Evolutionary conservation across 2,888 invertebrate species (phyloP), one percentile per base, ranked within the genome.

Genomic region (Synergus itoensis): DNA sequence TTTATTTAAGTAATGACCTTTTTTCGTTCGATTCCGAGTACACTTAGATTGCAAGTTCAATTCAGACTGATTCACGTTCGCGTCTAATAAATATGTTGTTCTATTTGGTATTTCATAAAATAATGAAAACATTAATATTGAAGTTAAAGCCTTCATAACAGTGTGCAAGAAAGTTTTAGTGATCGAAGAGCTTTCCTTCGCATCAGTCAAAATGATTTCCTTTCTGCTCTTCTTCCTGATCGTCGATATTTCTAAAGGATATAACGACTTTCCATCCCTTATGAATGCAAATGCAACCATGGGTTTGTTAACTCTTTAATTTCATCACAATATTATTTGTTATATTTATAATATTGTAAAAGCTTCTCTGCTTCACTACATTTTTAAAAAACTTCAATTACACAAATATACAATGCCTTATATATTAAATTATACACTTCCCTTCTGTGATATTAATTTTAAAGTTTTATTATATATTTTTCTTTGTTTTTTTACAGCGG

Each of bases 271-370:
- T 92, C 96, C 96, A 3, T 96, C 96, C 0, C 92, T 96, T 83
- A 93, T 96, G 1, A 95, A 95, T 12, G 94, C 95, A 16, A 97
- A 97, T 91, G 96, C 95, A 8, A 95, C 96, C 0, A 93, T 96
- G 89, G 96, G 96, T 96, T 92, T 92, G 92, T 86, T 53, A 5
- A 79, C 5, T 64, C 40, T 8, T 1, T 1, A 21, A 57, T 18
- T 65, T 28, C 9, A 63, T 63, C 41, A 8, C 43, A 28, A 62
- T 1, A 41, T 41, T 18, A 21, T 21, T n/a, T 1, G 57, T 45
- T 28, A 43, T 36, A 45, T 73, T 18, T 45, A n/a, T 64, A n/a
- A n/a, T n/a, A n/a, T 53, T 53, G 7, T 1, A n/a, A n/a, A 5
- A 45, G 7, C n/a, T n/a, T 53, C 0, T 8, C 7, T 53, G 53